These are phyloP conservation scores for Andrena hattorfiana DNA, from an alignment of 2,888 invertebrate species.

Conservation along the genomic window DNA sequence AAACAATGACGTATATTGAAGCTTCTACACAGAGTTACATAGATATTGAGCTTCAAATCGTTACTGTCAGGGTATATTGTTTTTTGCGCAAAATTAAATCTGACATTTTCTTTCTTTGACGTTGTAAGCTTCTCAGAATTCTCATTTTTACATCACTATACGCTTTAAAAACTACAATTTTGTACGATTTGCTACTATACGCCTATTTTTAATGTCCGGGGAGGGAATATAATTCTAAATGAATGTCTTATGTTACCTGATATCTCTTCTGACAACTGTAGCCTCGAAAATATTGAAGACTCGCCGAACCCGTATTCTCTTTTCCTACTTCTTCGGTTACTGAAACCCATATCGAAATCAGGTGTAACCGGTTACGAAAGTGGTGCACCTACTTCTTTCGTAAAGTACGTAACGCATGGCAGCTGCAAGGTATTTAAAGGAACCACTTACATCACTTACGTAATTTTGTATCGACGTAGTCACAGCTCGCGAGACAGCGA, in stretches of 20 bases:
- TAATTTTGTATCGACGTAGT: constrained; percentile 73
- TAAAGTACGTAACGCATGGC: neutral
- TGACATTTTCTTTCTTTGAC: neutral
- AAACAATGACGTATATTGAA: constrained; percentile 16
- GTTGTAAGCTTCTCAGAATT: neutral
- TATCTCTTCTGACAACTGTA: constrained; percentile 28
- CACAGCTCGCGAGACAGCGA: constrained; percentile 33
- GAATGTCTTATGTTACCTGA: constrained; percentile 48
- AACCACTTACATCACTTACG: constrained; percentile 82
- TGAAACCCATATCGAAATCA: constrained; percentile 36
- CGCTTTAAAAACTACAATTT: neutral
- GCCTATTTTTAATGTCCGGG: neutral
- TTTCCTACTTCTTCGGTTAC: constrained; percentile 7
- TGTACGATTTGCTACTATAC: neutral
- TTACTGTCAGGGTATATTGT: neutral
- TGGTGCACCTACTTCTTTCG: neutral
- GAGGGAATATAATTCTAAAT: neutral
- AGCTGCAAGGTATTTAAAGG: neutral
- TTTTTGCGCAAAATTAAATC: neutral
- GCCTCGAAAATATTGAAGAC: constrained; percentile 31
- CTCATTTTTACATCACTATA: neutral
- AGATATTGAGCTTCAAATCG: neutral
- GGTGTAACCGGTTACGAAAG: neutral
- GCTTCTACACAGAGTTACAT: neutral
- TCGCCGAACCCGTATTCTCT: neutral